phyloP scores from a whole-genome alignment of 2,888 invertebrate genomes.

The Crepidodera aurea region DNA sequence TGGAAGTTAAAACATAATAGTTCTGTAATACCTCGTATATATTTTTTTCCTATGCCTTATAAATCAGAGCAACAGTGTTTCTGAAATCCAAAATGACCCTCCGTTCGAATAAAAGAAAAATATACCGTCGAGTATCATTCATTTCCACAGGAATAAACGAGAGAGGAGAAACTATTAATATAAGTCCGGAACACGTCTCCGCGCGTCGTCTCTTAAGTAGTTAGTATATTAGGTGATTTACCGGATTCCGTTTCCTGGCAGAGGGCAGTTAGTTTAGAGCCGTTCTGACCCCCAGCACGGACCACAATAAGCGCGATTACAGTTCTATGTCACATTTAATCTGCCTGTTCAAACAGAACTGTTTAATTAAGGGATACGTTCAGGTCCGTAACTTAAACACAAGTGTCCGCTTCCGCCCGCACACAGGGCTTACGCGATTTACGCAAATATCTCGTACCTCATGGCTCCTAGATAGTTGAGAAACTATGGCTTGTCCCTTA shows the following conservation, averaged over 20 bases:
- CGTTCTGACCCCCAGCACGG: constrained; percentile 48
- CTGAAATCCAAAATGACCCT: no score
- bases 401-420: constrained; percentile 58
- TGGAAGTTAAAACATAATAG: no score
- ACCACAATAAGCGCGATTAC: constrained; percentile 64
- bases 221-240: constrained; percentile 42
- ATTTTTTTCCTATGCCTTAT: no score
- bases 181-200: constrained; percentile 27
- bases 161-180: constrained; percentile 33
- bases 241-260: constrained; percentile 37
- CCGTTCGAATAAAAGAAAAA: no score
- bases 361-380: constrained; percentile 64
- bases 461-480: not conserved
- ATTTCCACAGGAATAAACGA: not conserved
- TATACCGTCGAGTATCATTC: not conserved
- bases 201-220: constrained; percentile 29
- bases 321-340: constrained; percentile 64
- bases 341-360: constrained; percentile 64
- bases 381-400: constrained; percentile 63
- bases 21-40: no score
- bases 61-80: no score
- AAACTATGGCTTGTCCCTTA: not conserved
- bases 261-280: constrained; percentile 41
- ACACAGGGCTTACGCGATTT: constrained; percentile 39
- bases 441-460: constrained; percentile 34